These are phyloP conservation scores for Butorides virescens DNA, from an alignment of 2,113 vertebrate genomes.

Conservation along the genomic window DNA sequence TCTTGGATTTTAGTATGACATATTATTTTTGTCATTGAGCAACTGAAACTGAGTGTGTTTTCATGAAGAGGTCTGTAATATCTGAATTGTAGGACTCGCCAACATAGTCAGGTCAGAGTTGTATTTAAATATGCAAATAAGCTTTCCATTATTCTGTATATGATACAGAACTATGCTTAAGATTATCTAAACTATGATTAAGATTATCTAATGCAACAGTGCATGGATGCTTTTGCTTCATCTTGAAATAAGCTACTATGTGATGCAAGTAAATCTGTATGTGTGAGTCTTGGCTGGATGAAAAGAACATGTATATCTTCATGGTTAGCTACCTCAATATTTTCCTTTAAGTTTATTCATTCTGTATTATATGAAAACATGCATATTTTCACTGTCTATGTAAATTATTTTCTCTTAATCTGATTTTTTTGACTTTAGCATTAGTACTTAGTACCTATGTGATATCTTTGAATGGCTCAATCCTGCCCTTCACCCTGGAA, in stretches of 20 bases:
- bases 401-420: neutral
- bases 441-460: neutral
- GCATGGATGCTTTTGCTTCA: neutral
- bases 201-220: neutral
- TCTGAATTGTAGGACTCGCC: neutral
- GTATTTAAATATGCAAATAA: neutral
- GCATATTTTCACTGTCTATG: neutral
- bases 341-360: neutral
- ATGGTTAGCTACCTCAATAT: neutral
- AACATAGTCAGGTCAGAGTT: neutral
- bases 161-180: neutral
- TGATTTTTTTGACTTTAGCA: neutral
- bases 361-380: neutral
- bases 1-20: neutral
- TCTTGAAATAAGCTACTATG: neutral
- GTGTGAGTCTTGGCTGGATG: neutral
- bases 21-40: neutral
- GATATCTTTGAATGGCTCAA: neutral
- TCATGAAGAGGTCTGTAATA: neutral
- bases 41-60: neutral
- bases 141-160: neutral
- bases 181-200: neutral
- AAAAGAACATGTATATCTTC: neutral
- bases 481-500: neutral
- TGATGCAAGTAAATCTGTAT: accelerated